Base-by-base conservation (phyloP, 2,113 vertebrate species). In the Ammodytes dubius region DNA sequence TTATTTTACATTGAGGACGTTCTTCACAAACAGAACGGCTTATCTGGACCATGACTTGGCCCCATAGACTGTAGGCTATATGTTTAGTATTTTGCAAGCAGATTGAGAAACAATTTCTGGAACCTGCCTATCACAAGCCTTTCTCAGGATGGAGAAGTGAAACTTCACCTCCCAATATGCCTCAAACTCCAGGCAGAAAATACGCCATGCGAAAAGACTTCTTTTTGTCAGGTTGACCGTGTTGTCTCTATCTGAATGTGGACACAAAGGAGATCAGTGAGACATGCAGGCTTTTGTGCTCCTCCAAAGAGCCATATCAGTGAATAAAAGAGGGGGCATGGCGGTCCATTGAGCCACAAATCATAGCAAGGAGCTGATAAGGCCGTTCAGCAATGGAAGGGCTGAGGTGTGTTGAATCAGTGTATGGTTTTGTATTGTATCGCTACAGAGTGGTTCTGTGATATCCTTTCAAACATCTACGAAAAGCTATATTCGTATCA, bases 341-440 rank as follows among this genome's bases (percentile, higher is more conserved):
- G 47, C 3, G 10, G 77, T 68, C 77, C 72, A 79, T 75, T 86
- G 79, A 89, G 60, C 15, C 72, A 66, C 56, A 56, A 85, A 86
- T 76, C 65, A 79, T 65, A 88, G 70, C 73, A 69, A 66, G 52
- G 19, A 57, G 42, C 59, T 84, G 87, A 90, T 89, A 91, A 90
- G 77, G 73, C 17, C 40, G 59, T 58, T 73, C 15, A 59, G 35
- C 67, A 57, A 7, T 57, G 54, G 65, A 82, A 84, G 56, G 66
- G 14, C 49, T 60, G 27, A 27, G 60, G 74, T 86, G 75, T 79
- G 79, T 70, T 43, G 59, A 54, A 75, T 83, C 74, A 58, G 80
- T 75, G 52, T 58, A 69, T 67, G 81, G 74, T 68, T 75, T 42
- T 65, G 59, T 66, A 75, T 73, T 47, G 9, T 64, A 35, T 72